Evolutionary conservation across 2,113 vertebrate species (phyloP).

Genomic region (Gorilla gorilla): DNA sequence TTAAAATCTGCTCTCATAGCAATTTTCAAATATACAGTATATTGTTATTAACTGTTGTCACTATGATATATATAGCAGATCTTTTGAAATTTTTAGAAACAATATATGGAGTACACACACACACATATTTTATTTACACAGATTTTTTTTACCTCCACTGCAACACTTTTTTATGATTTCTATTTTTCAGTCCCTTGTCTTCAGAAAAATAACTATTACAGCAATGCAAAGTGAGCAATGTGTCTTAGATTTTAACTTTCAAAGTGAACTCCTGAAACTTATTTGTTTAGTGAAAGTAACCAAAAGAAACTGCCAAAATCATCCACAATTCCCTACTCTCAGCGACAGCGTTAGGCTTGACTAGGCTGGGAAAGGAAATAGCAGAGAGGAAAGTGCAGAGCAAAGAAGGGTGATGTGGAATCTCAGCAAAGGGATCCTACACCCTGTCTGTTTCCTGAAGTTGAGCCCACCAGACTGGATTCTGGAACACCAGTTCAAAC

Average conservation of each 20-base stretch:
- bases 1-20: neutral
- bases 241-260: neutral
- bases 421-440: neutral
- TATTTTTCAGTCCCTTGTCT: neutral
- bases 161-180: neutral
- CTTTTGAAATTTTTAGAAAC: neutral
- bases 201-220: neutral
- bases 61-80: neutral
- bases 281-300: neutral
- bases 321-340: neutral
- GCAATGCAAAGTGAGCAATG: neutral
- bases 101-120: too few relatives aligned
- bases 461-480: neutral
- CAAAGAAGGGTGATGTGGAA: rapidly evolving
- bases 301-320: neutral
- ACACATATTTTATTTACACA: too few relatives aligned
- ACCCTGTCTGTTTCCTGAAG: neutral
- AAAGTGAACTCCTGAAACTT: neutral
- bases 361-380: neutral
- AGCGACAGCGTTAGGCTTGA: neutral
- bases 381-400: neutral
- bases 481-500: neutral
- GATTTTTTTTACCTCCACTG: neutral
- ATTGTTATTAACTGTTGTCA: neutral
- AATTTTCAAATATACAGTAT: neutral